Conservation (phyloP, 2,888 invertebrate species). For the Dromius quadrimaculatus region DNA sequence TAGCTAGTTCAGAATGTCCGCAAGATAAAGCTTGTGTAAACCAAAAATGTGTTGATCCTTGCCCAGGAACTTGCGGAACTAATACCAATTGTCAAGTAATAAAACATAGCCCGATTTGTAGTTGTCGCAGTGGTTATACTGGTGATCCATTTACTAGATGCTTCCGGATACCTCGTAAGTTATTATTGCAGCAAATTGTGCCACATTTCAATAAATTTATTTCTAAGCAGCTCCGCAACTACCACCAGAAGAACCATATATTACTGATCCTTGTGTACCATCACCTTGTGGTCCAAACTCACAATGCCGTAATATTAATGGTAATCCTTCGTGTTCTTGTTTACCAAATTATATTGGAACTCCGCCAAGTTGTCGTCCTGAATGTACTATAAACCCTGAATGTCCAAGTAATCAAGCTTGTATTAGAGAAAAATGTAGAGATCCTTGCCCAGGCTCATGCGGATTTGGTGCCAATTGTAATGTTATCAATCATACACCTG, state of each 20-base stretch:
- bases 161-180: slow-evolving; percentile 65
- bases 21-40: slow-evolving; percentile 78
- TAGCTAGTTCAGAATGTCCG: slow-evolving; percentile 77
- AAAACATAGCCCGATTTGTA: slow-evolving; percentile 81
- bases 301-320: neutral
- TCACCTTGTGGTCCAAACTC: no score
- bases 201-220: neutral
- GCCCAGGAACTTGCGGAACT: slow-evolving; percentile 78
- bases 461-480: no score
- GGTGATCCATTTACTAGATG: slow-evolving; percentile 80
- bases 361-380: no score
- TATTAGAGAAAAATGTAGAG: no score
- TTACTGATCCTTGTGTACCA: no score
- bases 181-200: slow-evolving; percentile 22
- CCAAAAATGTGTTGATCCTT: slow-evolving; percentile 80
- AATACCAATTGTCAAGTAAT: slow-evolving; percentile 79
- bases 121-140: slow-evolving; percentile 73
- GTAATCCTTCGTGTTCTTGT: no score
- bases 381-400: no score
- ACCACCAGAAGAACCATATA: slow-evolving; percentile 6
- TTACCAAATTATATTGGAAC: no score
- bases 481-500: no score
- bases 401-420: no score
- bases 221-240: slow-evolving; percentile 45
- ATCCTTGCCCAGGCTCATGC: no score